Evolutionary conservation across 1,140 invertebrate genomes (phyloP), one percentile per base, ranked within the genome.

Genomic region (Riptortus pedestris): DNA sequence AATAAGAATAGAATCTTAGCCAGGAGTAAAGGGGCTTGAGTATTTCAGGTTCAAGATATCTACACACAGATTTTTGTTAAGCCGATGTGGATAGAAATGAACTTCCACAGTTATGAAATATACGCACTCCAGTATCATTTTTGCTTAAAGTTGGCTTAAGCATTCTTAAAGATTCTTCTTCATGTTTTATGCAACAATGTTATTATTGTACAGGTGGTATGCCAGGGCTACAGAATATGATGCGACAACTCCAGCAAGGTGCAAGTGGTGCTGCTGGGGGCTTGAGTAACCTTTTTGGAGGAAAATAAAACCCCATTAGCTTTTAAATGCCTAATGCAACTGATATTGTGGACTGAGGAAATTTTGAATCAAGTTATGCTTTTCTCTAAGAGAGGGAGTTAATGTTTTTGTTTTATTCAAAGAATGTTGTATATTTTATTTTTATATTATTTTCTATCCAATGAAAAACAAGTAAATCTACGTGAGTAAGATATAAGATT

Each of bases 201-300:
- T 33, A 58, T 51, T 38, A n/a, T 60, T 67, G 60, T 66, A 28
- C 63, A 71, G 93, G 95, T 70, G 97, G 97, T 29, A 94, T 98
- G 83, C 83, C 86, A 55, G 96, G 96, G 11, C 78, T 99, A 2
- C 93, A 98, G 74, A 97, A 90, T 73, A 97, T 99, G 88, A 97
- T 99, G 93, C 81, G 90, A 69, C 96, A 98, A 75, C 78, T 98
- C 68, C 95, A 98, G 75, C 91, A 95, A 73, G 91, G 91, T 12
- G 82, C 83, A 20, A 86, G 86, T 69, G 68, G 62, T 14, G 66
- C 68, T 12, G 65, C 68, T 12, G 82, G 83, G n/a, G 80, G 84
- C 29, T 77, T 87, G 68, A 79, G 80, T 61, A 89, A 87, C 75
- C 77, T 91, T 69, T 89, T 91, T 86, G 83, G 86, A 66, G 86